Conservation (phyloP, 2,797 vertebrate species). For the Channallabes apus region DNA sequence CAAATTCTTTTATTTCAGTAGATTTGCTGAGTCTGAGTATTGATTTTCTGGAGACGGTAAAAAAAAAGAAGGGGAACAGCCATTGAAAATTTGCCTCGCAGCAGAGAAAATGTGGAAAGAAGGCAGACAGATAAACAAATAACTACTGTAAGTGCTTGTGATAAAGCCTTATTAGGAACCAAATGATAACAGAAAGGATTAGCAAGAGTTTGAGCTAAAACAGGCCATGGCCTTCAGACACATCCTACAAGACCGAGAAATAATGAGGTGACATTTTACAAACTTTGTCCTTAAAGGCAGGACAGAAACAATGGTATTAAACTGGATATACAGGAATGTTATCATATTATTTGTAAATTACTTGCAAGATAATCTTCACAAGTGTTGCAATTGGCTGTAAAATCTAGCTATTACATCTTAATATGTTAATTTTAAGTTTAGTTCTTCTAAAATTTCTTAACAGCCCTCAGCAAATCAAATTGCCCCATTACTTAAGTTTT, state of each 20-base stretch:
- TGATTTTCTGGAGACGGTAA: background rate
- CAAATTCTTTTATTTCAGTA: slow-evolving; percentile 6
- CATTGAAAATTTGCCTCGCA: slow-evolving; percentile 22
- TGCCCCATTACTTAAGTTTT: no score
- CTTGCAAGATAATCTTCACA: no score
- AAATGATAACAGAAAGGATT: background rate
- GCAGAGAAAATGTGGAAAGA: background rate
- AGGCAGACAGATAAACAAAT: background rate
- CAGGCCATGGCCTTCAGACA: background rate
- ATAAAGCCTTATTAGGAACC: background rate
- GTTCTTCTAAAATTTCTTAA: no score
- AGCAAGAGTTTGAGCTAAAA: background rate
- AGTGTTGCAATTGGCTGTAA: no score
- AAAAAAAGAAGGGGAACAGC: background rate
- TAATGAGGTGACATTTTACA: background rate
- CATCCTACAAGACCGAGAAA: background rate
- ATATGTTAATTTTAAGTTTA: no score
- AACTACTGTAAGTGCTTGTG: background rate
- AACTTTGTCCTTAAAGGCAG: background rate
- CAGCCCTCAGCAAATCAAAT: no score
- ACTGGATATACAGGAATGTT: background rate
- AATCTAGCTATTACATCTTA: no score
- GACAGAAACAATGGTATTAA: background rate
- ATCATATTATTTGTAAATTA: background rate
- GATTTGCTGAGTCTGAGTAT: background rate